Percentiles rank a stretch among this genome's conserved stretches.
Evolutionary conservation across 2,113 vertebrate genomes (phyloP).

Genomic region (Otis tarda): DNA sequence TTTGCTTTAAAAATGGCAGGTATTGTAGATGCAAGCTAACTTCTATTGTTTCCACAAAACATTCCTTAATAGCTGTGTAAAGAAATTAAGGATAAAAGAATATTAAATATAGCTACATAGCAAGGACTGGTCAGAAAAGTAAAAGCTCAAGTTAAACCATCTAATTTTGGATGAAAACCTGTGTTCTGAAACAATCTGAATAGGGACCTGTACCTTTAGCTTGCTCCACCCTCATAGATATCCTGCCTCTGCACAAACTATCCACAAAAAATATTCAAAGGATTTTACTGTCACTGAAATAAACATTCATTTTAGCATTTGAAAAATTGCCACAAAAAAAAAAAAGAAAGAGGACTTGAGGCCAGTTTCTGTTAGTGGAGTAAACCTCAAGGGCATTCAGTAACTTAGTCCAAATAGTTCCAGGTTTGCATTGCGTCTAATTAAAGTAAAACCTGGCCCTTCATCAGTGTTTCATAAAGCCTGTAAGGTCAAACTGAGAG

Average conservation of each 20-base stretch:
- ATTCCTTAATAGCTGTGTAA: background rate
- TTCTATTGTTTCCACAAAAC: background rate
- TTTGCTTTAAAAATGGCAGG: background rate
- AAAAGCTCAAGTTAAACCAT: background rate
- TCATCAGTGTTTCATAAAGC: background rate
- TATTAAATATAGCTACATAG: background rate
- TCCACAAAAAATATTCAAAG: background rate
- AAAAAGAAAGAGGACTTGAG: background rate
- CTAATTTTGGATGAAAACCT: background rate
- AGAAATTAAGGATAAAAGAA: background rate
- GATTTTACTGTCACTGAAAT: background rate
- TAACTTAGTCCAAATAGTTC: background rate
- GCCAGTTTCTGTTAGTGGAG: background rate
- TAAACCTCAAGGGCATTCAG: background rate
- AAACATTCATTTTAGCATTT: background rate
- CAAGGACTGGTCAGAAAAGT: background rate
- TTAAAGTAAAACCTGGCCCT: background rate
- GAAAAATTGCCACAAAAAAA: background rate
- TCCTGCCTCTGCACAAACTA: background rate
- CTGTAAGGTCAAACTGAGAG: background rate
- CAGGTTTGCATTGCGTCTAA: background rate
- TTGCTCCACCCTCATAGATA: background rate
- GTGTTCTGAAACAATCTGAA: background rate
- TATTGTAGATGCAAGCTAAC: background rate
- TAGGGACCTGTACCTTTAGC: background rate